Conservation (phyloP, 2,113 vertebrate species). For the Gnathonemus longibarbis region DNA sequence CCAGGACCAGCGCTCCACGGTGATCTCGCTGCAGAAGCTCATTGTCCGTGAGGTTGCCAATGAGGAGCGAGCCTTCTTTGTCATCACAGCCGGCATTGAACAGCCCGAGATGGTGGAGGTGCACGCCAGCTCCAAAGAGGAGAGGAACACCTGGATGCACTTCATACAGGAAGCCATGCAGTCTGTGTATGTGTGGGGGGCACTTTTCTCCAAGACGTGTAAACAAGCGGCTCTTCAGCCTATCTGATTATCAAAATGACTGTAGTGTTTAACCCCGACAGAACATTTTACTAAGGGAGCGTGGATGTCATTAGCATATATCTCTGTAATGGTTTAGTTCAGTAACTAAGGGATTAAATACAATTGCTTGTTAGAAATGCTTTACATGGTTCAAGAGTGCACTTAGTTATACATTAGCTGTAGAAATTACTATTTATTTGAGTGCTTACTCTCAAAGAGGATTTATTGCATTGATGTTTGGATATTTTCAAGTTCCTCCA, state of each 20-base stretch:
- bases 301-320: background rate
- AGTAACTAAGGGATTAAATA: background rate
- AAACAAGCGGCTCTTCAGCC: background rate
- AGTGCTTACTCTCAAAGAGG: background rate
- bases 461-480: background rate
- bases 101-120: slow-evolving; percentile 89
- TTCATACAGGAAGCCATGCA: slow-evolving; percentile 76
- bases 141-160: slow-evolving; percentile 82
- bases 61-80: slow-evolving; percentile 81
- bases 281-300: background rate
- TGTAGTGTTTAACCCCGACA: background rate
- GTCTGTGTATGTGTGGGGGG: slow-evolving; percentile 65
- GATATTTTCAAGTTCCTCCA: background rate
- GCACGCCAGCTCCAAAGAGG: slow-evolving; percentile 78
- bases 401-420: background rate
- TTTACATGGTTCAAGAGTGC: background rate
- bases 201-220: background rate
- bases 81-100: slow-evolving; percentile 76
- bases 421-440: background rate
- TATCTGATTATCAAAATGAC: background rate
- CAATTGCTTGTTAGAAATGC: background rate
- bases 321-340: background rate
- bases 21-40: slow-evolving; percentile 84
- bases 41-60: slow-evolving; percentile 89
- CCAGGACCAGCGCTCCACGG: slow-evolving; percentile 85